These are phyloP conservation scores for Paracanthobrama guichenoti DNA, from an alignment of 2,113 vertebrate genomes.

Conservation along the genomic window DNA sequence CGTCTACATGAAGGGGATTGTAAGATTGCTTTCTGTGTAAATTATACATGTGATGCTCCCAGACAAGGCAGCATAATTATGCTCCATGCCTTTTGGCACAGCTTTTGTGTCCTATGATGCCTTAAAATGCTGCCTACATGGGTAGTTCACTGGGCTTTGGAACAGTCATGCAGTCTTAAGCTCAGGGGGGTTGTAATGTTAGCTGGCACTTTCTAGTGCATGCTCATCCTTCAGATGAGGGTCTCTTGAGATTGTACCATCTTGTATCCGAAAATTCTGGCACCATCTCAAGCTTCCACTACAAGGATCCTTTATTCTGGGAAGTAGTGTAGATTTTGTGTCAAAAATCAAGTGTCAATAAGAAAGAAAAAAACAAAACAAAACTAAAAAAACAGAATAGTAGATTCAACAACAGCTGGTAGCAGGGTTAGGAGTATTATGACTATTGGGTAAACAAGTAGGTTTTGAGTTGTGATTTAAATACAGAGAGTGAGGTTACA, in stretches of 20 bases:
- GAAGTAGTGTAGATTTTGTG: constrained; percentile 31
- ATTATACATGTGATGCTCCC: not conserved
- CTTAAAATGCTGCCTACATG: not conserved
- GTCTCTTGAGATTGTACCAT: constrained; percentile 37
- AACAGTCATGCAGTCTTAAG: not conserved
- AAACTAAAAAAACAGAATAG: too few relatives aligned
- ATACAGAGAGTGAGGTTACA: too few relatives aligned
- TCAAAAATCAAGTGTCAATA: too few relatives aligned
- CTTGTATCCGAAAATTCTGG: constrained; percentile 3
- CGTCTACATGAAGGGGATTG: not conserved
- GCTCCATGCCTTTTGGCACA: not conserved
- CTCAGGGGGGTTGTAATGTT: constrained; percentile 29
- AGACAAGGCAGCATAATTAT: not conserved
- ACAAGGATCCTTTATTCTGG: constrained; percentile 26
- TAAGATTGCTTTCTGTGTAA: not conserved
- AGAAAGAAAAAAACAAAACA: too few relatives aligned
- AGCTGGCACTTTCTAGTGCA: constrained; percentile 14
- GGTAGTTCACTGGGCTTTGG: constrained; percentile 4
- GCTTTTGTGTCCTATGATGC: not conserved
- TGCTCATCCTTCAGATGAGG: constrained; percentile 11
- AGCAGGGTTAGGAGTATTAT: too few relatives aligned
- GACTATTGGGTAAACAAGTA: too few relatives aligned
- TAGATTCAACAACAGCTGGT: too few relatives aligned
- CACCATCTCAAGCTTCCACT: constrained; percentile 12
- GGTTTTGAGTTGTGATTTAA: too few relatives aligned